Percentiles rank a stretch among this genome's conserved stretches.
These are phyloP conservation scores for Andrena praecox DNA, from an alignment of 2,888 invertebrate species.

Conservation along the genomic window DNA sequence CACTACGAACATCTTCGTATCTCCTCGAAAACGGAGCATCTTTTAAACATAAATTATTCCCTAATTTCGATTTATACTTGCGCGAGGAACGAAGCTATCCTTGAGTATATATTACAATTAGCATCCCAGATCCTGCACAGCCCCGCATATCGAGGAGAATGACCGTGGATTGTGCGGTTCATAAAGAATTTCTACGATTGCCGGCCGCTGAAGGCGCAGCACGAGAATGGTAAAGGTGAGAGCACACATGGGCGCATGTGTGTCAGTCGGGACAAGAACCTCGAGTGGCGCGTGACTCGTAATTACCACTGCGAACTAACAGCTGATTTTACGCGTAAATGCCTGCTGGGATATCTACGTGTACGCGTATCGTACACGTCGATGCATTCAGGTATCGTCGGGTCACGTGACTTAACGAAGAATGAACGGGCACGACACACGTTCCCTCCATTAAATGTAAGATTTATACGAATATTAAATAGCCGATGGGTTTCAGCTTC, in stretches of 20 bases:
- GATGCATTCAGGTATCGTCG: conserved; percentile 3
- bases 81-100: too few species aligned
- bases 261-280: conserved; percentile 60
- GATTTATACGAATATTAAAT: background rate
- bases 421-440: background rate
- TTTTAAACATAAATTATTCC: too few species aligned
- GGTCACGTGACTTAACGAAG: conserved; percentile 13
- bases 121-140: background rate
- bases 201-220: background rate
- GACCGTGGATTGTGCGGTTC: background rate
- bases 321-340: conserved; percentile 65
- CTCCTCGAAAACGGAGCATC: too few species aligned
- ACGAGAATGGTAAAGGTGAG: conserved; percentile 42
- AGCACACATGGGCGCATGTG: conserved; percentile 55
- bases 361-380: conserved; percentile 11
- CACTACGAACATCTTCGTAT: too few species aligned
- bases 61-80: too few species aligned
- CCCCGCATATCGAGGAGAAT: background rate
- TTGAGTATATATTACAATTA: too few species aligned
- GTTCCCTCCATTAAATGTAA: background rate
- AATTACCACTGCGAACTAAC: conserved; percentile 65
- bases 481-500: background rate
- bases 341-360: conserved; percentile 17
- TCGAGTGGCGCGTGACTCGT: conserved; percentile 67
- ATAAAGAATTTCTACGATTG: conserved; percentile 10